phyloP scores from a whole-genome alignment of 2,113 vertebrate species.

The Pungitius pungitius region DNA sequence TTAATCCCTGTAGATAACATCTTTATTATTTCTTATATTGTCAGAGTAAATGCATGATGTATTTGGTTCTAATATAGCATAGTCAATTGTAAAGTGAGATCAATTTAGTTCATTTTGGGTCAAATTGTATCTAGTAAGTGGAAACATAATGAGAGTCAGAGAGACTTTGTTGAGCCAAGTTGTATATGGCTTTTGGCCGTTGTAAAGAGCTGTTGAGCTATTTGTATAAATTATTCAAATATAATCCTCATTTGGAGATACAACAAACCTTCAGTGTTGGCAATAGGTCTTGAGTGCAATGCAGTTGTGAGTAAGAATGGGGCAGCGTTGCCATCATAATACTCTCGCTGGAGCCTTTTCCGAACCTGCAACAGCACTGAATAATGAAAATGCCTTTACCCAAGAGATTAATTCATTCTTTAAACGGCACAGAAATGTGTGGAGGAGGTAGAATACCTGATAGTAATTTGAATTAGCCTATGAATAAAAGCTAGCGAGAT shows the following conservation, averaged over 20 bases:
- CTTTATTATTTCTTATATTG: conserved; percentile 59
- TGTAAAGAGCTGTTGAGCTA: conserved; percentile 64
- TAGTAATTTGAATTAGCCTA: conserved; percentile 50
- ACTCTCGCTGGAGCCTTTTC: conserved; percentile 58
- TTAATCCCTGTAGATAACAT: conserved; percentile 60
- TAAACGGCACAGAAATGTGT: conserved; percentile 46
- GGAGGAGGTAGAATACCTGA: conserved; percentile 29
- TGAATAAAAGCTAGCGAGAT: conserved; percentile 36
- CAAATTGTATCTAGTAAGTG: conserved; percentile 20
- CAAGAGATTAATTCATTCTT: conserved; percentile 55
- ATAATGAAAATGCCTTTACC: conserved; percentile 67
- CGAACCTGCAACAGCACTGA: conserved; percentile 58
- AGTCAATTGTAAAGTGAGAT: conserved; percentile 47
- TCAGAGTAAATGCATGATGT: conserved; percentile 60
- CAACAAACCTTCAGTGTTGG: conserved; percentile 56
- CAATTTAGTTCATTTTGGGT: conserved; percentile 62
- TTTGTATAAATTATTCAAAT: conserved; percentile 79
- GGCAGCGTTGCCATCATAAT: conserved; percentile 47
- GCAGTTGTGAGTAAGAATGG: conserved; percentile 61
- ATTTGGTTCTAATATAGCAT: conserved; percentile 48
- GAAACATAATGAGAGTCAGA: not conserved
- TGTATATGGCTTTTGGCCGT: conserved; percentile 17
- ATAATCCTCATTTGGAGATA: conserved; percentile 68
- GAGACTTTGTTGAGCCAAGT: not conserved
- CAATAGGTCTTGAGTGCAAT: conserved; percentile 57